Evolutionary conservation across 2,113 vertebrate genomes (phyloP).

Genomic region (Hucho hucho): DNA sequence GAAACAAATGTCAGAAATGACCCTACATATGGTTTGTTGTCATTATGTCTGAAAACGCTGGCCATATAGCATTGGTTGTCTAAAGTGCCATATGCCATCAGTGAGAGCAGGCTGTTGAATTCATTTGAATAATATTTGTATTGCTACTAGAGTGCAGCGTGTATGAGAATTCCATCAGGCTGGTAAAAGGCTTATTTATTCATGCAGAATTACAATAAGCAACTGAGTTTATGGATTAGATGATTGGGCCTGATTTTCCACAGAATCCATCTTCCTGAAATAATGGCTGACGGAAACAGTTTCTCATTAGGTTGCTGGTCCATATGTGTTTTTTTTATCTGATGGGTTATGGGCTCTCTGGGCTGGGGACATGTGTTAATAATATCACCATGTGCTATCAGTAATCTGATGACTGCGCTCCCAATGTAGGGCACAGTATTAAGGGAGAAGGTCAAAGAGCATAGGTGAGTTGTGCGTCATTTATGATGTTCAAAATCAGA

Average conservation of each 20-base stretch:
- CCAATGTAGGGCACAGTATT: constrained; percentile 15
- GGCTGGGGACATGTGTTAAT: not conserved
- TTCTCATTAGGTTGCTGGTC: constrained; percentile 28
- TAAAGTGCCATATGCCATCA: constrained; percentile 68
- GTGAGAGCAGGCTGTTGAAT: constrained; percentile 53
- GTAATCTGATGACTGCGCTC: constrained; percentile 34
- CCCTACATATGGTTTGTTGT: constrained; percentile 69
- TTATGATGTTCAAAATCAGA: not conserved
- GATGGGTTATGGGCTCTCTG: constrained; percentile 16
- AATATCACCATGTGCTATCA: constrained; percentile 8
- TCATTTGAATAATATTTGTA: constrained; percentile 60
- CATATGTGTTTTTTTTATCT: constrained; percentile 32
- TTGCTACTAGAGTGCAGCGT: constrained; percentile 40
- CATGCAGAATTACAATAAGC: constrained; percentile 34
- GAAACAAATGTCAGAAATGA: constrained; percentile 54
- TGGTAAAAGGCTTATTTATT: constrained; percentile 40
- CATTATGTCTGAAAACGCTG: constrained; percentile 65
- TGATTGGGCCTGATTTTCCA: constrained; percentile 29
- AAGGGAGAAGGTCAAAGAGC: constrained; percentile 33
- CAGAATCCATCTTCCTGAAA: constrained; percentile 26
- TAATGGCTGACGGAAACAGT: constrained; percentile 8
- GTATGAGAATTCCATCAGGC: constrained; percentile 55
- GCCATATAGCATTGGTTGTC: constrained; percentile 66
- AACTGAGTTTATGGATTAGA: constrained; percentile 36
- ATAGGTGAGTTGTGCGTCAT: not conserved